Percentiles rank a stretch among this genome's conserved stretches.
Evolutionary conservation across 2,888 invertebrate species (phyloP).

Genomic region (Scaptomyza tumidula): DNA sequence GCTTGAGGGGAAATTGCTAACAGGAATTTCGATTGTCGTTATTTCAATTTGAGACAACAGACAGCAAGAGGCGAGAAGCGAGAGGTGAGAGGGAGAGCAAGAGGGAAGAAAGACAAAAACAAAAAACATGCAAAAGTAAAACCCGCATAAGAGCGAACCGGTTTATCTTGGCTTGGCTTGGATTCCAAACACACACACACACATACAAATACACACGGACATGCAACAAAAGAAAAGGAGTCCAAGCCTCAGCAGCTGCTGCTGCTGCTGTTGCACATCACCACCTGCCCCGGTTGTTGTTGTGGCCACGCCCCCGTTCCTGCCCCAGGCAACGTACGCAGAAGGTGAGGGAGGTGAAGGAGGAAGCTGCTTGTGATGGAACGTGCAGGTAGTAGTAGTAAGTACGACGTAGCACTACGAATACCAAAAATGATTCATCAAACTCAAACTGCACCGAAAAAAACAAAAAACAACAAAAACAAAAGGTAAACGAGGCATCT

Average conservation of each 20-base stretch:
- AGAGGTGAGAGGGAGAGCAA: neutral
- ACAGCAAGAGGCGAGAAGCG: neutral
- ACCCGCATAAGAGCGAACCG: slow-evolving; percentile 42
- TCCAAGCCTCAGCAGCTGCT: slow-evolving; percentile 30
- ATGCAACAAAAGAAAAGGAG: slow-evolving; percentile 25
- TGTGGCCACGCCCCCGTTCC: slow-evolving; percentile 31
- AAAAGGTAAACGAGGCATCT: slow-evolving; percentile 37
- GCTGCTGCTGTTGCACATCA: slow-evolving; percentile 53
- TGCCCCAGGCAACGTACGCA: neutral
- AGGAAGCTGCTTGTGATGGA: slow-evolving; percentile 2
- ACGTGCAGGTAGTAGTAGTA: slow-evolving; percentile 1
- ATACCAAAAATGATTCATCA: slow-evolving; percentile 64
- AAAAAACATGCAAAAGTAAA: slow-evolving; percentile 17
- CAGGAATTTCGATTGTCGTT: slow-evolving; percentile 35
- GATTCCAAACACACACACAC: slow-evolving; percentile 28
- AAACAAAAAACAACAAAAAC: slow-evolving; percentile 20
- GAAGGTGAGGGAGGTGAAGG: neutral
- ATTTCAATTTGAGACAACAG: slow-evolving; percentile 25
- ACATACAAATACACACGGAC: neutral
- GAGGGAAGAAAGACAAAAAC: neutral
- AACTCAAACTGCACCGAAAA: slow-evolving; percentile 40
- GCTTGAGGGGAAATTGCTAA: slow-evolving; percentile 5
- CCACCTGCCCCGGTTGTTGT: slow-evolving; percentile 57
- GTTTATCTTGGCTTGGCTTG: slow-evolving; percentile 16
- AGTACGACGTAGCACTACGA: neutral